Conservation (phyloP, 2,797 vertebrate genomes). For the Xiphophorus birchmanni region DNA sequence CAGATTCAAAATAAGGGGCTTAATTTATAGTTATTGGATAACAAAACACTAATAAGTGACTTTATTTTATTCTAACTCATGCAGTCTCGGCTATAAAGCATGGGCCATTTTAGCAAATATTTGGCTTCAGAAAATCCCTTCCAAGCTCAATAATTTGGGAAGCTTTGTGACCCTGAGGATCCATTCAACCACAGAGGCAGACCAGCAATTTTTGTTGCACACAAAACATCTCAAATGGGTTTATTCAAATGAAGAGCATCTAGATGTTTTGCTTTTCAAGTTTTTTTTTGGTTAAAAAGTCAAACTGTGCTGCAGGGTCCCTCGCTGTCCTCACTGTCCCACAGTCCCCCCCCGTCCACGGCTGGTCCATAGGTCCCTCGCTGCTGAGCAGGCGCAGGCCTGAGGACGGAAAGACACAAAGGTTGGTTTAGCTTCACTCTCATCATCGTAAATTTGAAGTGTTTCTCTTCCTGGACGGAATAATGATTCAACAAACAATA, state of each 20-base stretch:
- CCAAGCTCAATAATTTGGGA: background rate
- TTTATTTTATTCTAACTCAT: background rate
- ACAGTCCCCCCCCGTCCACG: constrained; percentile 52
- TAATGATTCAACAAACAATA: background rate
- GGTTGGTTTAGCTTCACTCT: background rate
- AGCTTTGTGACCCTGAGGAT: background rate
- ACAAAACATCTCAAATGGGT: background rate
- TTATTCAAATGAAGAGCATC: background rate
- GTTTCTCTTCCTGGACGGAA: background rate
- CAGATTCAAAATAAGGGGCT: background rate
- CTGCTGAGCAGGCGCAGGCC: constrained; percentile 55
- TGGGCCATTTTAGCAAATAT: background rate
- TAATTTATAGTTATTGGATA: background rate
- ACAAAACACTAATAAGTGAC: background rate
- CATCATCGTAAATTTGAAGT: background rate
- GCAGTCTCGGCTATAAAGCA: background rate
- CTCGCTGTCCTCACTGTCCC: constrained; percentile 84
- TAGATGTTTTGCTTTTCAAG: background rate
- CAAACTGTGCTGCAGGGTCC: constrained; percentile 84
- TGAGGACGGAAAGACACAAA: constrained; percentile 20
- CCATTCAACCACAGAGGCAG: background rate
- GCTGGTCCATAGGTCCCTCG: constrained; percentile 38
- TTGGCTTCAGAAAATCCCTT: background rate
- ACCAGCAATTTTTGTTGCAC: background rate
- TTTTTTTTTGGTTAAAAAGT: constrained; percentile 13